phyloP scores from a whole-genome alignment of 1,140 invertebrate genomes.

The Oppia nitens region DNA sequence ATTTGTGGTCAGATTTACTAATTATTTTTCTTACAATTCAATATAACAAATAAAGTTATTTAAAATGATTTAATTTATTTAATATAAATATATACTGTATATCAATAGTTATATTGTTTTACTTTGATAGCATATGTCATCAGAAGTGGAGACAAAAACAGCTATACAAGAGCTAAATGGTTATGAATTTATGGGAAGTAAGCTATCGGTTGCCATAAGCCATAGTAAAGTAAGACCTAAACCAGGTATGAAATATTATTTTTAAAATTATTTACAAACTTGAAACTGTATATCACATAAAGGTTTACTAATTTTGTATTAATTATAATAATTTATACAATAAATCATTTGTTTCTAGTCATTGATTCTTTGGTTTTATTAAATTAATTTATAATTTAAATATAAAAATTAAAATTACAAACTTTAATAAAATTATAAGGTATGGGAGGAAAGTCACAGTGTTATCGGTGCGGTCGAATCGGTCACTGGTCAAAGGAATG shows the following conservation, averaged over 20 bases:
- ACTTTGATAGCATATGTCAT: slow-evolving; percentile 64
- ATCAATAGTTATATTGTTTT: neutral
- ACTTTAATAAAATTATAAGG: neutral
- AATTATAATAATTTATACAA: too few species aligned
- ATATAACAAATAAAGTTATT: neutral
- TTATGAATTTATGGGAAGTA: slow-evolving; percentile 61
- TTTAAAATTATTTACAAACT: too few species aligned
- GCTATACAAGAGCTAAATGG: slow-evolving; percentile 83
- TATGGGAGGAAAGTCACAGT: slow-evolving; percentile 68
- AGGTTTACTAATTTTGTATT: too few species aligned
- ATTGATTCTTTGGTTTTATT: too few species aligned
- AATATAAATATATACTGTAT: neutral
- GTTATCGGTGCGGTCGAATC: slow-evolving; percentile 77
- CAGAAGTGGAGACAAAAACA: slow-evolving; percentile 69
- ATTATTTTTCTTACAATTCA: neutral
- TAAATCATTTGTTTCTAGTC: too few species aligned
- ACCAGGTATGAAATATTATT: slow-evolving; percentile 81
- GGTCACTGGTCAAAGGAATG: slow-evolving; percentile 58
- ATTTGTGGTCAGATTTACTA: slow-evolving; percentile 53
- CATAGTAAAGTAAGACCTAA: slow-evolving; percentile 75
- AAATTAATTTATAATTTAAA: too few species aligned
- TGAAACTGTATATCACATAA: too few species aligned
- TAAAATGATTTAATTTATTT: neutral
- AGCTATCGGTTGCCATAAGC: slow-evolving; percentile 77
- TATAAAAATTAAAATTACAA: too few species aligned